Base-by-base conservation (phyloP, 2,888 invertebrate genomes). In the Protonemura montana region DNA sequence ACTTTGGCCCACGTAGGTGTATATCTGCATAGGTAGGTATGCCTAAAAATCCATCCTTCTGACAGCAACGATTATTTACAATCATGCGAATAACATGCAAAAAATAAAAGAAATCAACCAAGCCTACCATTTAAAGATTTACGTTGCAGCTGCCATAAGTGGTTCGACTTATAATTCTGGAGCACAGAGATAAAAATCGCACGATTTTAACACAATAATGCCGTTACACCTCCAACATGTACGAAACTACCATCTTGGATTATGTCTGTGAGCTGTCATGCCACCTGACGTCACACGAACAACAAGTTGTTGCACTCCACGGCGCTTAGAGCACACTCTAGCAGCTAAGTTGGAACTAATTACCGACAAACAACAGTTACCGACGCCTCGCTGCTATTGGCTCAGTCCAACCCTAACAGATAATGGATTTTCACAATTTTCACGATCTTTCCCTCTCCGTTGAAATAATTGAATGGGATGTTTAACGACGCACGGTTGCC, bases 161-260 rank as follows among this genome's bases (percentile, higher is more conserved):
- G 27, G 28, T 16, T 2, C 25, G 0, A 7, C 26, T 10, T 26
- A 28, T 78, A 78, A 28, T 78, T 78, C 78, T 78, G 78, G 26
- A 78, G 28, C 26, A 10, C 78, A 78, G 26, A 6, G 28, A 21
- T 27, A 10, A 2, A 27, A 2, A 83, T 41, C 26, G 25, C 42
- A 83, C 35, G n/a, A 83, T 41, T 42, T 42, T 21, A 83, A 83
- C 42, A 83, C n/a, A 35, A 35, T 27, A 83, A n/a, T n/a, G 78
- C 78, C 78, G 78, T 78, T 78, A 78, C 78, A 78, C 78, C 78
- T 78, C 28, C 27, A 21, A 78, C 78, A 78, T 28, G 28, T 27
- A 78, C 1, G 10, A 26, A 78, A 25, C 84, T 84, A 28, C 84
- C 84, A 84, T 84, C 59, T 84, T 84, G 84, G 59, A 84, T 84